Conservation (phyloP, 2,113 vertebrate species). For the Rhabdornis inornatus region DNA sequence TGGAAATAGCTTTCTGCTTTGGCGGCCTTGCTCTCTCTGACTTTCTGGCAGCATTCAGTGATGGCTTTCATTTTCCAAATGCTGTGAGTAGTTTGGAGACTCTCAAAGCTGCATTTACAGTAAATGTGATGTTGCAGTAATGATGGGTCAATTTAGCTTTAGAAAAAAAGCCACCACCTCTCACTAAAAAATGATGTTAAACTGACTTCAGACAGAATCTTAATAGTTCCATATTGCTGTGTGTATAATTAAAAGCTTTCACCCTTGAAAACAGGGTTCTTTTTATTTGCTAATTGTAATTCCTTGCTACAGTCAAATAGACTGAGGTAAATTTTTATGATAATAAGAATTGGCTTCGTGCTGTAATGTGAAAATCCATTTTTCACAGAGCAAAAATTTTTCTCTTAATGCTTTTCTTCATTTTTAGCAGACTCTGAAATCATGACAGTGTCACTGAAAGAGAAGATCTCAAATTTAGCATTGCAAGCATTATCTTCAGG, state of each 20-base stretch:
- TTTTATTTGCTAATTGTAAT: slow-evolving; percentile 5
- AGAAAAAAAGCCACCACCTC: not conserved
- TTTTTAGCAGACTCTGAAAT: not conserved
- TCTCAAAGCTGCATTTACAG: slow-evolving; percentile 38
- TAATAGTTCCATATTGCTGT: not conserved
- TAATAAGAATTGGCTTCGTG: not conserved
- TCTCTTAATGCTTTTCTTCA: not conserved
- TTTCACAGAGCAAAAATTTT: not conserved
- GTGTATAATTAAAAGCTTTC: slow-evolving; percentile 60
- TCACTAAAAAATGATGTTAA: slow-evolving; percentile 6
- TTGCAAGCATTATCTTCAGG: not conserved
- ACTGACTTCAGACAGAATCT: slow-evolving; percentile 18
- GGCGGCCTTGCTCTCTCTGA: not conserved
- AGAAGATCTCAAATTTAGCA: not conserved
- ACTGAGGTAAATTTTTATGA: slow-evolving; percentile 8
- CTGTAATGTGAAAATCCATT: not conserved
- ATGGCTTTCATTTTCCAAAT: slow-evolving; percentile 43
- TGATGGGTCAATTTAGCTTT: slow-evolving; percentile 45
- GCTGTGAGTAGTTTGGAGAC: slow-evolving; percentile 20
- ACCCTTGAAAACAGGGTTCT: slow-evolving; percentile 10
- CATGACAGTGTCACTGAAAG: not conserved
- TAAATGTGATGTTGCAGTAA: slow-evolving; percentile 49
- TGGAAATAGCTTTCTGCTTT: slow-evolving; percentile 9
- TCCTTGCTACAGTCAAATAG: slow-evolving; percentile 34
- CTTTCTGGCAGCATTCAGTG: not conserved